These are phyloP conservation scores for Seriola rivoliana DNA, from an alignment of 2,113 vertebrate species.

Conservation along the genomic window DNA sequence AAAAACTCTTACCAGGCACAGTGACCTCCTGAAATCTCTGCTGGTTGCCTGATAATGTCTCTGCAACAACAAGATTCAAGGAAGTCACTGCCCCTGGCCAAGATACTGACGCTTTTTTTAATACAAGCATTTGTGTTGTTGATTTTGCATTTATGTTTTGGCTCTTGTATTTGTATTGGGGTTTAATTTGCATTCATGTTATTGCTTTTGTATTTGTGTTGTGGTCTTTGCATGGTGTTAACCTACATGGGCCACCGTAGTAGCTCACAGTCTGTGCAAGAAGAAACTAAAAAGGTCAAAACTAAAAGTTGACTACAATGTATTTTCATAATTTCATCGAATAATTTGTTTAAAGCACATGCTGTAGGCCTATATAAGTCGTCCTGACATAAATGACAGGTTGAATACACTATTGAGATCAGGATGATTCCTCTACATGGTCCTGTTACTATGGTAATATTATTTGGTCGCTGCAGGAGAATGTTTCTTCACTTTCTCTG, in stretches of 20 bases:
- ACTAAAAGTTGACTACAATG: neutral
- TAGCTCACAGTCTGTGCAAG: neutral
- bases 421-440: neutral
- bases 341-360: too few relatives aligned
- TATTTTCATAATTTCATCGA: too few relatives aligned
- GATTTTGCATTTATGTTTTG: too few relatives aligned
- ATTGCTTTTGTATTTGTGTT: too few relatives aligned
- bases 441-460: constrained; percentile 62
- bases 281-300: neutral
- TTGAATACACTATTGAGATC: constrained; percentile 12
- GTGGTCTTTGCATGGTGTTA: too few relatives aligned
- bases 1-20: neutral
- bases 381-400: neutral
- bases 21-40: neutral
- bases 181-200: too few relatives aligned
- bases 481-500: constrained; percentile 16
- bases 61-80: neutral
- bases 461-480: constrained; percentile 26
- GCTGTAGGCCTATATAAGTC: neutral
- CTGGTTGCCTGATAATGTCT: neutral
- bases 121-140: too few relatives aligned
- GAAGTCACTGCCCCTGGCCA: neutral
- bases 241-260: too few relatives aligned
- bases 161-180: too few relatives aligned
- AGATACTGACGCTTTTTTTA: neutral